Conservation (phyloP, 2,113 vertebrate species). For the Urocynchramus pylzowi region DNA sequence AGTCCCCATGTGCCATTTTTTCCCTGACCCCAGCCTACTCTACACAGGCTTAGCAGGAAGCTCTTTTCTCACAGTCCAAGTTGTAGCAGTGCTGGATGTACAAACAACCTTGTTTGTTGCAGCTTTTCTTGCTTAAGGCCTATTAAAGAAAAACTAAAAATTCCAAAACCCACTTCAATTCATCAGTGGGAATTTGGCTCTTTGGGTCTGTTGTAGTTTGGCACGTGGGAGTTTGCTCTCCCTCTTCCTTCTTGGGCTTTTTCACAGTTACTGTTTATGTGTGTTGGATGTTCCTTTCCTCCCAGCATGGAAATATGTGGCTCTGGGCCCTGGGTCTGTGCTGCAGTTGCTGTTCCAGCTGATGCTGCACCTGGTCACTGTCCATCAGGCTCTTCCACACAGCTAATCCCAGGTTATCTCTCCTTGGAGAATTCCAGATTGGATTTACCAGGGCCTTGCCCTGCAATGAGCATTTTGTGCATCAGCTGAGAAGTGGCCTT, state of each 20-base stretch:
- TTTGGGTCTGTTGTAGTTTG: background rate
- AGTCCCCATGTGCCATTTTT: background rate
- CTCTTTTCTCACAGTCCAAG: background rate
- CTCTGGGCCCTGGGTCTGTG: background rate
- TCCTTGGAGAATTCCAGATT: background rate
- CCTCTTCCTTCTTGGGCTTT: background rate
- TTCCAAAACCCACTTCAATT: background rate
- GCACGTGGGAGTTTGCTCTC: background rate
- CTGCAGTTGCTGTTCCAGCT: constrained; percentile 34
- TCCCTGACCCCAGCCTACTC: background rate
- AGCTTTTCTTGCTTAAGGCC: background rate
- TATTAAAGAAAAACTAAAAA: background rate
- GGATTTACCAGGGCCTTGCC: background rate
- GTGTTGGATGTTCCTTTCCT: background rate
- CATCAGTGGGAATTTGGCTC: background rate
- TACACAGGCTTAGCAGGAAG: background rate
- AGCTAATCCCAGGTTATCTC: background rate
- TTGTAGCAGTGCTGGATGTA: background rate
- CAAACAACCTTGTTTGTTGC: background rate
- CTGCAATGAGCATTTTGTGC: background rate
- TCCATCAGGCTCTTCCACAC: background rate
- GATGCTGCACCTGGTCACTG: constrained; percentile 31
- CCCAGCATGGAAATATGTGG: background rate
- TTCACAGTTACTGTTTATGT: background rate
- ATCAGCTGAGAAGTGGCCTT: background rate